Base-by-base conservation (phyloP, 2,113 vertebrate genomes). In the Peucedramus taeniatus region DNA sequence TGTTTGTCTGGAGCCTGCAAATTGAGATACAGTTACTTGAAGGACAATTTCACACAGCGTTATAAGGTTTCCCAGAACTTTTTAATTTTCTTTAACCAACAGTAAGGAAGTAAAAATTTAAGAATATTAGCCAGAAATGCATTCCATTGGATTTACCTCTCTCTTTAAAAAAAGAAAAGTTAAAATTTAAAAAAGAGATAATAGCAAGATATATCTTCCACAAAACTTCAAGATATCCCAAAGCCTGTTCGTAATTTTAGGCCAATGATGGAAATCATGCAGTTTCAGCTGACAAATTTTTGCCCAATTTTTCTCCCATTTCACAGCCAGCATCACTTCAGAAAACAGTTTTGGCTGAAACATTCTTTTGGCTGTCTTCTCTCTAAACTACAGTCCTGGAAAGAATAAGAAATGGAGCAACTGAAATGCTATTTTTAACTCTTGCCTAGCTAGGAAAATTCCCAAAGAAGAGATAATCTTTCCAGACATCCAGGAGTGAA, bases 1-100 rank as follows among this genome's bases (percentile, higher is more conserved):
- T 99, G 99, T 97, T 99, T 99, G 98, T 99, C 99, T 83, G 98
- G 95, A 97, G 98, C 99, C 99, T 99, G 97, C 26, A 91, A 92
- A 97, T 88, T 72, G 53, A 96, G 64, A 94, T 40, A 97, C 27
- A 83, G 37, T 82, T 74, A 93, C n/a, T 39, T 80, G 57, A 93
- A 90, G 22, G 42, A 94, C 60, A 76, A 51, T 72, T 88, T 93
- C 75, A 94, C 28, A 87, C 8, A 77, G 19, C 11, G 20, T 71
- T 76, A 54, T 28, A 45, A 90, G 4, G 27, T 63, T 79, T 69
- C 23, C 28, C 12, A 22, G 39, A 64, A 64, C 13, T 61, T 79
- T 54, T 76, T 1, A 5, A 33, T 47, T 72, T 40, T 20, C 4
- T 39, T 80, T 87, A 44, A 24, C 37, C 56, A 81, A 81, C 8